phyloP scores from a whole-genome alignment of 2,888 invertebrate genomes.

The Myopa tessellatipennis region DNA sequence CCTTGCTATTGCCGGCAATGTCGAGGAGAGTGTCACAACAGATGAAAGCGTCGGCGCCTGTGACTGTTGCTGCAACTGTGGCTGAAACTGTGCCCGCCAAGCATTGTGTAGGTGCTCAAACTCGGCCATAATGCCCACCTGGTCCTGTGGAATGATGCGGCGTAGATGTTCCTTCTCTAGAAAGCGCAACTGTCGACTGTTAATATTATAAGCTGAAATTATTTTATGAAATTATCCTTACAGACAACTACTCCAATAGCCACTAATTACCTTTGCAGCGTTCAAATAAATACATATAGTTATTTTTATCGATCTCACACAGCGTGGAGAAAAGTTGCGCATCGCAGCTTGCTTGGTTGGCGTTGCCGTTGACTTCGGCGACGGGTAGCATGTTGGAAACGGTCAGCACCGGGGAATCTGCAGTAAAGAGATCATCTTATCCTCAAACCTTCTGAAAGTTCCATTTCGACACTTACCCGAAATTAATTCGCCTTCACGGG shows the following conservation, averaged over 20 bases:
- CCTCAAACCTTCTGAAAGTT: conserved; percentile 1
- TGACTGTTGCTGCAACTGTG: conserved; percentile 1
- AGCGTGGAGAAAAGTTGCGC: conserved; percentile 30
- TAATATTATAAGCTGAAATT: conserved; percentile 26
- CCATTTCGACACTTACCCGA: conserved; percentile 4
- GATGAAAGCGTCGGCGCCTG: not conserved
- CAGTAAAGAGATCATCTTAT: not conserved
- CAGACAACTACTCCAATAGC: not conserved
- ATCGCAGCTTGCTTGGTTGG: conserved; percentile 25
- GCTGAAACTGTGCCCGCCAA: conserved; percentile 13
- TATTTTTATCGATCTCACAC: conserved; percentile 34
- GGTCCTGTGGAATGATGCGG: conserved; percentile 32
- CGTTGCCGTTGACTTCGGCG: not conserved
- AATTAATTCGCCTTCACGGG: conserved; percentile 20
- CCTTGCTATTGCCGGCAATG: not conserved
- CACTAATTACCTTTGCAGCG: conserved; percentile 29
- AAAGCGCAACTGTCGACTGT: conserved; percentile 28
- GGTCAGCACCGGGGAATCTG: not conserved
- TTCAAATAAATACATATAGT: conserved; percentile 30
- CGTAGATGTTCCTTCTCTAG: conserved; percentile 34
- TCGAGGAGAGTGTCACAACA: not conserved
- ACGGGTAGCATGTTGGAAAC: not conserved
- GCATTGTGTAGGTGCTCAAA: conserved; percentile 22
- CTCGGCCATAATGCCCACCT: conserved; percentile 29
- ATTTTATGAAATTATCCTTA: not conserved